These are phyloP conservation scores for Clarias pachynema DNA, from an alignment of 2,797 vertebrate species.

Conservation along the genomic window DNA sequence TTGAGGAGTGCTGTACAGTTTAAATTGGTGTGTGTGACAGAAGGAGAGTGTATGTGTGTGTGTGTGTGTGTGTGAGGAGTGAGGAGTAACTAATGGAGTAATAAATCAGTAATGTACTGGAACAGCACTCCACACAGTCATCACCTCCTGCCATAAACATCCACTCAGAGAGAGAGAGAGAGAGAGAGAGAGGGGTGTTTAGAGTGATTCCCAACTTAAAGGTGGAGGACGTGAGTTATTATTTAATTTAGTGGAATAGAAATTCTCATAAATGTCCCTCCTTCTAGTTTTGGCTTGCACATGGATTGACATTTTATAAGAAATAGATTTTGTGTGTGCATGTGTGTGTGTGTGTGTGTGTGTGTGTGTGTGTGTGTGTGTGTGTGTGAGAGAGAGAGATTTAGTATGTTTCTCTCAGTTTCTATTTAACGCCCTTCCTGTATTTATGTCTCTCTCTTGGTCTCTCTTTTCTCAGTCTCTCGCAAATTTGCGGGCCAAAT, in stretches of 20 bases:
- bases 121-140: constrained; percentile 44
- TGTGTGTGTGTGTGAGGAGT: constrained; percentile 23
- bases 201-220: constrained; percentile 24
- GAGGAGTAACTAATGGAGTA: constrained; percentile 46
- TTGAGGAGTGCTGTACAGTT: constrained; percentile 24
- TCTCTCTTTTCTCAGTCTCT: not conserved
- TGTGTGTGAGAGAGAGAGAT: not conserved
- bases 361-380: not conserved
- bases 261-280: constrained; percentile 4
- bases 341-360: not conserved
- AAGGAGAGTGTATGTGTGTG: constrained; percentile 4
- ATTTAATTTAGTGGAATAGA: constrained; percentile 36
- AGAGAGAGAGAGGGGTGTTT: constrained; percentile 1
- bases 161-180: constrained; percentile 25
- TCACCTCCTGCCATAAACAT: constrained; percentile 45
- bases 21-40: constrained; percentile 28
- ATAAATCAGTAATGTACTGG: constrained; percentile 49
- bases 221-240: constrained; percentile 35
- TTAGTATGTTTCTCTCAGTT: not conserved
- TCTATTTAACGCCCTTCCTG: not conserved
- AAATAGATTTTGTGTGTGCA: not conserved
- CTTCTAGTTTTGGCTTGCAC: constrained; percentile 4
- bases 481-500: constrained; percentile 16
- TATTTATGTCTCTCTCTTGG: not conserved
- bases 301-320: not conserved